These are phyloP conservation scores for Seladonia tumulorum DNA, from an alignment of 2,888 invertebrate species.

Conservation along the genomic window DNA sequence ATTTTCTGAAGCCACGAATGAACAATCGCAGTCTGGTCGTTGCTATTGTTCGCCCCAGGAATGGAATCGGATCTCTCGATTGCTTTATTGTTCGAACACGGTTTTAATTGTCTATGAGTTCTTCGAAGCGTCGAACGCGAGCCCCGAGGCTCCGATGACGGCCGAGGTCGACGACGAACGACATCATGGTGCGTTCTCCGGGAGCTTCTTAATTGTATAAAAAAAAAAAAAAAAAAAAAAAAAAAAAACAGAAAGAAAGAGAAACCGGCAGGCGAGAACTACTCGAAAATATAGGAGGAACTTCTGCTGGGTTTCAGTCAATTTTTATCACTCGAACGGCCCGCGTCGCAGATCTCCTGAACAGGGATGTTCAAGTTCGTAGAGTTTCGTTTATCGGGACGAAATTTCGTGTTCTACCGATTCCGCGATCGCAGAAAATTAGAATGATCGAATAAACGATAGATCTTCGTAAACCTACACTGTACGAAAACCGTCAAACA, in stretches of 20 bases:
- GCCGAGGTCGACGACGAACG: slow-evolving; percentile 12
- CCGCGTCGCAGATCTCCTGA: not conserved
- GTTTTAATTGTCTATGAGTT: not conserved
- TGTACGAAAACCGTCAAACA: too few relatives aligned
- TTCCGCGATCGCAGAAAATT: not conserved
- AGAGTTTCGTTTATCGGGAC: not conserved
- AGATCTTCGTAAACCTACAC: too few relatives aligned
- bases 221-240: not conserved
- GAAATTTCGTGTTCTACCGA: too few relatives aligned
- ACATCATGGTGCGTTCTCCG: slow-evolving; percentile 23
- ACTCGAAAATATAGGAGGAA: slow-evolving; percentile 45
- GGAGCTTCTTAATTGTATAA: not conserved
- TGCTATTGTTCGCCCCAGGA: too few relatives aligned
- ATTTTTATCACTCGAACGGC: slow-evolving; percentile 38
- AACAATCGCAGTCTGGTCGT: too few relatives aligned
- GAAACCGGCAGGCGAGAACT: not conserved
- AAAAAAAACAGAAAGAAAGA: too few relatives aligned
- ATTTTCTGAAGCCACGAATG: too few relatives aligned
- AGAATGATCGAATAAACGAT: not conserved
- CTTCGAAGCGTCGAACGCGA: slow-evolving; percentile 9
- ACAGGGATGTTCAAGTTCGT: not conserved
- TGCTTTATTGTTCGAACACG: not conserved
- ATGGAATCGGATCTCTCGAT: not conserved
- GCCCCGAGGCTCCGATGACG: slow-evolving; percentile 12
- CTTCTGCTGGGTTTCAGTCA: slow-evolving; percentile 35